Evolutionary conservation across 2,113 vertebrate species (phyloP).

Genomic region (Carassius auratus): DNA sequence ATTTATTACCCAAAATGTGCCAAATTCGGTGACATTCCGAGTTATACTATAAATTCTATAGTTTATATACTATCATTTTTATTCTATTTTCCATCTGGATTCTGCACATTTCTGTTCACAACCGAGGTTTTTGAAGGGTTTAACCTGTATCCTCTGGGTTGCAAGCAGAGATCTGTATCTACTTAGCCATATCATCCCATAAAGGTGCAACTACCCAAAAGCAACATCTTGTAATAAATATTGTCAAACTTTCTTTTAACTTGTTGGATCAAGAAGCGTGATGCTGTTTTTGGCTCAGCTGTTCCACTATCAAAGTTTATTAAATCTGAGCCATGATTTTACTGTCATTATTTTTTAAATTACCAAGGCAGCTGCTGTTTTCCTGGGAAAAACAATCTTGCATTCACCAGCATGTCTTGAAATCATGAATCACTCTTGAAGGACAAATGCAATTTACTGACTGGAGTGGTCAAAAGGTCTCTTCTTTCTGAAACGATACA

Average conservation of each 20-base stretch:
- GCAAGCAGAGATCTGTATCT: background rate
- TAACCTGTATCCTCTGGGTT: background rate
- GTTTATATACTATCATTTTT: too few species aligned
- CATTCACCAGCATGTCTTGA: conserved; percentile 34
- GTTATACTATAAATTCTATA: too few species aligned
- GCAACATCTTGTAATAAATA: background rate
- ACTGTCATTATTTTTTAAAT: conserved; percentile 51
- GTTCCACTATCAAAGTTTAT: conserved; percentile 22
- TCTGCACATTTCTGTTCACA: too few species aligned
- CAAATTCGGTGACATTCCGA: too few species aligned
- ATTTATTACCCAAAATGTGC: too few species aligned
- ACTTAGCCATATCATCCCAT: background rate
- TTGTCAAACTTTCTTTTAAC: background rate
- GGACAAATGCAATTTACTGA: conserved; percentile 50
- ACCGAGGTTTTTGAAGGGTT: background rate
- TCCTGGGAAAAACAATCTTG: conserved; percentile 29
- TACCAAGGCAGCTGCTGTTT: conserved; percentile 52
- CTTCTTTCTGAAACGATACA: conserved; percentile 12
- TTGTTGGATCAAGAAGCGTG: background rate
- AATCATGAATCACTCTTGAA: conserved; percentile 46
- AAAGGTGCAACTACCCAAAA: background rate
- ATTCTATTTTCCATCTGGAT: too few species aligned
- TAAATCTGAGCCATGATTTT: conserved; percentile 28
- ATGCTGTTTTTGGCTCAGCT: conserved; percentile 24
- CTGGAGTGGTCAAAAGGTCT: conserved; percentile 5